Conservation (phyloP, 2,113 vertebrate species). For the Eidolon helvum region DNA sequence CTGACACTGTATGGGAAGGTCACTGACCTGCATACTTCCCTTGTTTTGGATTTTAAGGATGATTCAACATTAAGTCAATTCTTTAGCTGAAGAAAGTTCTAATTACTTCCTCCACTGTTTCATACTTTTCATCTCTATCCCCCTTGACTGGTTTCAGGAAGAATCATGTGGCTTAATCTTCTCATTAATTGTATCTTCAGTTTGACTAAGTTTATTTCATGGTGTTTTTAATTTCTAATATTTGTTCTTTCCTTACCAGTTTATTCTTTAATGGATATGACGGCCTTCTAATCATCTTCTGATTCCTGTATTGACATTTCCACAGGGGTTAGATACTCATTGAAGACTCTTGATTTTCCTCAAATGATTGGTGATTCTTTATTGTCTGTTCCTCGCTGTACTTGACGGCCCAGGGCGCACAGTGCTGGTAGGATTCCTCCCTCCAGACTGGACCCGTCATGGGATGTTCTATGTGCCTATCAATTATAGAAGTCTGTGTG, state of each 20-base stretch:
- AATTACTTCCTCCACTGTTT: not conserved
- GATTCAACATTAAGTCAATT: not conserved
- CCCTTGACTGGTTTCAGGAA: not conserved
- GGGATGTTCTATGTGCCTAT: rapidly evolving
- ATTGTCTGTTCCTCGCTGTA: not conserved
- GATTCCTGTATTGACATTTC: not conserved
- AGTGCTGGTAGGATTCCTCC: not conserved
- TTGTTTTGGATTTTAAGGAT: not conserved
- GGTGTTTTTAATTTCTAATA: not conserved
- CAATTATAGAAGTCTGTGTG: too few species aligned
- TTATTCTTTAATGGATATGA: not conserved
- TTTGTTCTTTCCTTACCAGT: not conserved
- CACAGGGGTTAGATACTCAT: rapidly evolving
- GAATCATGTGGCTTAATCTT: not conserved
- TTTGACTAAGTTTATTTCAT: too few species aligned
- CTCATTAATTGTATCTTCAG: not conserved
- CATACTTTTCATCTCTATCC: rapidly evolving
- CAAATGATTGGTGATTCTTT: too few species aligned
- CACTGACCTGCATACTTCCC: not conserved
- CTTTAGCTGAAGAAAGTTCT: not conserved
- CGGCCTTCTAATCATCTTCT: too few species aligned
- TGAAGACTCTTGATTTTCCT: not conserved
- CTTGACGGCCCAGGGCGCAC: rapidly evolving
- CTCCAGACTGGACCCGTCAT: not conserved
- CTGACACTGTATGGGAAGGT: not conserved